A percentile compares a stretch with the other conserved stretches of the same genome.
Conservation (phyloP, 2,888 invertebrate genomes). For the Antheraea yamamai region DNA sequence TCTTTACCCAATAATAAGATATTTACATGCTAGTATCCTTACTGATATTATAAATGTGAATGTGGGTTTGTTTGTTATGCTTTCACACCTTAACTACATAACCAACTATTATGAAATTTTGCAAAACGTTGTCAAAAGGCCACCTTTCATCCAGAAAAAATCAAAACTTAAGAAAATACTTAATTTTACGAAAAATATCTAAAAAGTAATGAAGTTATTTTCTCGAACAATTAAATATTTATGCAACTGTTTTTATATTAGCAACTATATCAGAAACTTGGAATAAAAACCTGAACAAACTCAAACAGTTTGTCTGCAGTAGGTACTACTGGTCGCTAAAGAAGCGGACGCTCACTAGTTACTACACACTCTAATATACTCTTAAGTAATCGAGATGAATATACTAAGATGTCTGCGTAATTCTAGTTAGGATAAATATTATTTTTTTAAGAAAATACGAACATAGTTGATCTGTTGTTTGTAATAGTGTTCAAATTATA, state of each 20-base stretch:
- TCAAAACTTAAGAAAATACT: no score
- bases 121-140: no score
- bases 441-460: no score
- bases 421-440: background rate
- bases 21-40: no score
- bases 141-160: no score
- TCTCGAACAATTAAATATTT: background rate
- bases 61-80: no score
- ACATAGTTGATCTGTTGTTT: background rate
- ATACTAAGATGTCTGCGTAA: background rate
- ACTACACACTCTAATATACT: no score
- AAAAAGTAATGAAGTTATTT: background rate
- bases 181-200: background rate
- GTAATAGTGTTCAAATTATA: background rate
- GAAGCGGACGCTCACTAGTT: background rate
- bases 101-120: no score
- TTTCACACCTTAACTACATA: no score
- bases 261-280: background rate
- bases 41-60: no score
- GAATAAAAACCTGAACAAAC: background rate
- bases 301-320: no score
- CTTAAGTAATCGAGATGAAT: background rate
- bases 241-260: background rate
- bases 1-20: no score
- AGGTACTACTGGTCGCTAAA: background rate